These are phyloP conservation scores for Leptosomus discolor DNA, from an alignment of 2,113 vertebrate genomes.

Conservation along the genomic window DNA sequence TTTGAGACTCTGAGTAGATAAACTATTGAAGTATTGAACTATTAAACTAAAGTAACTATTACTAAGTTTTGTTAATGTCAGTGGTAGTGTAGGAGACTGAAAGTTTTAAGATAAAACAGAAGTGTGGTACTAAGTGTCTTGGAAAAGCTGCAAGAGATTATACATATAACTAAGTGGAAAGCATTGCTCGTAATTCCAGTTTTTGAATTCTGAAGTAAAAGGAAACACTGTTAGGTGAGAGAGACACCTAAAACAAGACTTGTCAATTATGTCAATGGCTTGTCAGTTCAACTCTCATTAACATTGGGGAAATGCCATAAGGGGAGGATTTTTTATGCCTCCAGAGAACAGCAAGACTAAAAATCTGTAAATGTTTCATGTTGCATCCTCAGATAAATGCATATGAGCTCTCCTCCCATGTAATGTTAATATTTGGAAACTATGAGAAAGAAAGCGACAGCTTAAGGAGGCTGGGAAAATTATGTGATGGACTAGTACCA, in stretches of 20 bases:
- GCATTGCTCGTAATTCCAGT: background rate
- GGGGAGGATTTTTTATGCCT: slow-evolving; percentile 7
- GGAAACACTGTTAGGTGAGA: background rate
- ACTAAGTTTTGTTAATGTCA: background rate
- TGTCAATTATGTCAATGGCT: background rate
- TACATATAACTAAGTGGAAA: background rate
- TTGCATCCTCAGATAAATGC: background rate
- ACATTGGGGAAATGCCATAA: background rate
- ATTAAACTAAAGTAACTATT: too few relatives aligned
- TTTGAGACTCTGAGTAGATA: background rate
- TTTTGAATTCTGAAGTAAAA: slow-evolving; percentile 7
- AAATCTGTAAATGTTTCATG: slow-evolving; percentile 4
- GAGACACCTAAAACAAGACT: background rate
- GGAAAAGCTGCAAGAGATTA: background rate
- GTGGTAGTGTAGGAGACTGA: background rate
- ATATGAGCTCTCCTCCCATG: background rate
- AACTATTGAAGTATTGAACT: too few relatives aligned
- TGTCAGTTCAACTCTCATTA: slow-evolving; percentile 39
- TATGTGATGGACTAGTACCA: background rate
- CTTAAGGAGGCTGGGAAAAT: background rate
- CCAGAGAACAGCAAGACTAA: background rate
- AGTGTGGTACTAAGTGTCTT: background rate
- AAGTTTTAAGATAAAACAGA: background rate
- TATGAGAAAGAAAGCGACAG: background rate
- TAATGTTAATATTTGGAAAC: background rate